phyloP scores from a whole-genome alignment of 2,797 vertebrate species.

The Heliangelus exortis region DNA sequence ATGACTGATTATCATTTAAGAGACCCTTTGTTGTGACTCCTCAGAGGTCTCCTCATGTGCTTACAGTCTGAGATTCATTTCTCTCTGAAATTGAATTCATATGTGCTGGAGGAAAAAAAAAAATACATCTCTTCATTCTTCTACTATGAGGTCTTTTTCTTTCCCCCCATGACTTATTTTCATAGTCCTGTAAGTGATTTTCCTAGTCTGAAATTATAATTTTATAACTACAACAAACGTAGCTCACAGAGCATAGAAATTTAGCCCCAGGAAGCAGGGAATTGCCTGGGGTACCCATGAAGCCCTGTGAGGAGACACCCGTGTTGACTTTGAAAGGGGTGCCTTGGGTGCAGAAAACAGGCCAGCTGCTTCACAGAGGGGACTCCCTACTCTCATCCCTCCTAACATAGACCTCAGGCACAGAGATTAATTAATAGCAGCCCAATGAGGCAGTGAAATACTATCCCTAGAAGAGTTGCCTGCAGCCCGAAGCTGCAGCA shows the following conservation, averaged over 20 bases:
- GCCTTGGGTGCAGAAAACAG: not conserved
- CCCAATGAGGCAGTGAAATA: not conserved
- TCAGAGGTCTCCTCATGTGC: slow-evolving; percentile 51
- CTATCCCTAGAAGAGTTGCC: not conserved
- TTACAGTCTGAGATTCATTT: slow-evolving; percentile 63
- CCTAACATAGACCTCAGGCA: not conserved
- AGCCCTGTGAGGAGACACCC: not conserved
- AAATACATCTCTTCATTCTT: slow-evolving; percentile 42
- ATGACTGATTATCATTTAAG: slow-evolving; percentile 61
- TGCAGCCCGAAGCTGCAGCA: slow-evolving; percentile 3
- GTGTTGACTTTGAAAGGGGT: not conserved
- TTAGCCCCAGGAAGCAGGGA: slow-evolving; percentile 19
- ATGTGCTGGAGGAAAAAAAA: slow-evolving; percentile 50
- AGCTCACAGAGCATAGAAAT: not conserved
- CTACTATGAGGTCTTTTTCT: slow-evolving; percentile 45
- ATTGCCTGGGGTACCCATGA: not conserved
- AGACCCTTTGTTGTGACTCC: slow-evolving; percentile 66
- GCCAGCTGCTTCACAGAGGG: not conserved
- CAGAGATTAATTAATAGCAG: slow-evolving; percentile 15
- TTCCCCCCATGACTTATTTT: slow-evolving; percentile 38
- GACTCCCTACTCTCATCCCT: not conserved
- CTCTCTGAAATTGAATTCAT: slow-evolving; percentile 64
- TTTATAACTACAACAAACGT: slow-evolving; percentile 22
- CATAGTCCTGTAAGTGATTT: slow-evolving; percentile 13
- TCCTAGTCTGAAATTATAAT: slow-evolving; percentile 39